Evolutionary conservation across 2,113 vertebrate species (phyloP).

Genomic region (Spermophilus dauricus): DNA sequence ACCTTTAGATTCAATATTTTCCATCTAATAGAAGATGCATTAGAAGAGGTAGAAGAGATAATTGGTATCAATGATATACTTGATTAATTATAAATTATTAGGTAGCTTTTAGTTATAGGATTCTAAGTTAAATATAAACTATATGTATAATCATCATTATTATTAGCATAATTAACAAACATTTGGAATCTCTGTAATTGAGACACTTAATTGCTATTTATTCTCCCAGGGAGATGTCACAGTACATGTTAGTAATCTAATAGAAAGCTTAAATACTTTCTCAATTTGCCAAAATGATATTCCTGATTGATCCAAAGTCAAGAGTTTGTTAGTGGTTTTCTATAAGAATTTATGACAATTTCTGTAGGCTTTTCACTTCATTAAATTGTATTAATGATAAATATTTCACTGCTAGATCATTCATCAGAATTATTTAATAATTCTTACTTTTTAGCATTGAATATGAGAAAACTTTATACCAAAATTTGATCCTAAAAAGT

Average conservation of each 20-base stretch:
- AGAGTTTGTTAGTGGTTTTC: neutral
- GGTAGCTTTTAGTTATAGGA: neutral
- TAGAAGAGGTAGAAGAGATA: neutral
- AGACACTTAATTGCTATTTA: conserved; percentile 13
- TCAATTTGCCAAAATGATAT: neutral
- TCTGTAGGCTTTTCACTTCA: neutral
- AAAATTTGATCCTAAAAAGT: neutral
- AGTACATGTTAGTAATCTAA: neutral
- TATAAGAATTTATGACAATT: neutral
- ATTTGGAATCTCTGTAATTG: neutral
- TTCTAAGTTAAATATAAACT: conserved; percentile 29
- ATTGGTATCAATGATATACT: neutral
- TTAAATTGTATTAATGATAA: neutral
- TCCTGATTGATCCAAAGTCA: neutral
- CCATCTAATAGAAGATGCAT: neutral
- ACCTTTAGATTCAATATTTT: neutral
- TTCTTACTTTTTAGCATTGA: neutral
- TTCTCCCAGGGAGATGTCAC: neutral
- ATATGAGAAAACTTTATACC: neutral
- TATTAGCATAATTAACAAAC: conserved; percentile 18
- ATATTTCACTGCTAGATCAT: neutral
- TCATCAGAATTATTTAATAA: neutral
- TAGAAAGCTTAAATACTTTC: neutral
- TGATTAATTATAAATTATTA: conserved; percentile 23
- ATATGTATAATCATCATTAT: neutral